These are phyloP conservation scores for Bilobella aurantiaca DNA, from an alignment of 1,140 invertebrate species.

Conservation along the genomic window DNA sequence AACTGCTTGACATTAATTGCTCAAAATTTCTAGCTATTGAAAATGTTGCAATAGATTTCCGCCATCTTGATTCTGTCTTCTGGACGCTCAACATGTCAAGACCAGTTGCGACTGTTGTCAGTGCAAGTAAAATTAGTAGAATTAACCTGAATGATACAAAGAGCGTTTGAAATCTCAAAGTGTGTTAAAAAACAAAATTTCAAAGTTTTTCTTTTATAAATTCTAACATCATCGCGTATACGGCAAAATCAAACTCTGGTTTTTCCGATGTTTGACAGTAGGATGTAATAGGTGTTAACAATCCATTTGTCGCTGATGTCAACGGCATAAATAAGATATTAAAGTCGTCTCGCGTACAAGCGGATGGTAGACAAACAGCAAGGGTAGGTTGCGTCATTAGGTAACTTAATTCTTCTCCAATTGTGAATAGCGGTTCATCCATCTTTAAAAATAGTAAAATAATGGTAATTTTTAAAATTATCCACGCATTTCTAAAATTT, in stretches of 20 bases:
- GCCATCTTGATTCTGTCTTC: neutral
- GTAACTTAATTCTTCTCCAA: neutral
- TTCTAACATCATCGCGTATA: conserved; percentile 22
- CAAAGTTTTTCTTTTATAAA: neutral
- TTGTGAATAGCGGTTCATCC: neutral
- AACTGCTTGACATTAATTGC: conserved; percentile 42
- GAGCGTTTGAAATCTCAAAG: conserved; percentile 2
- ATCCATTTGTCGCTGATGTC: neutral
- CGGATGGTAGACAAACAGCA: conserved; percentile 4
- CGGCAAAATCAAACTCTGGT: conserved; percentile 2
- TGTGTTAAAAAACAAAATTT: neutral
- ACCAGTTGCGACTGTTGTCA: neutral
- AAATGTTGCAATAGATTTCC: too few relatives aligned
- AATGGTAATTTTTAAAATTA: neutral
- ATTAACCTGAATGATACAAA: too few relatives aligned
- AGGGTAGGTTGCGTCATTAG: neutral
- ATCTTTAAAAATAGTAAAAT: neutral
- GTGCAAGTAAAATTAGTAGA: conserved; percentile 1
- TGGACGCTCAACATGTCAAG: neutral
- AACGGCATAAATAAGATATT: neutral
- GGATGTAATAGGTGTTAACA: neutral
- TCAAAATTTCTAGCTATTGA: neutral
- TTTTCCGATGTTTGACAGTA: conserved; percentile 2
- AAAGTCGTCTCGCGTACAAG: conserved; percentile 12
- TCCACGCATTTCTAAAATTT: neutral